Base-by-base conservation (phyloP, 2,797 vertebrate genomes). In the Orientallactaga sibirica region DNA sequence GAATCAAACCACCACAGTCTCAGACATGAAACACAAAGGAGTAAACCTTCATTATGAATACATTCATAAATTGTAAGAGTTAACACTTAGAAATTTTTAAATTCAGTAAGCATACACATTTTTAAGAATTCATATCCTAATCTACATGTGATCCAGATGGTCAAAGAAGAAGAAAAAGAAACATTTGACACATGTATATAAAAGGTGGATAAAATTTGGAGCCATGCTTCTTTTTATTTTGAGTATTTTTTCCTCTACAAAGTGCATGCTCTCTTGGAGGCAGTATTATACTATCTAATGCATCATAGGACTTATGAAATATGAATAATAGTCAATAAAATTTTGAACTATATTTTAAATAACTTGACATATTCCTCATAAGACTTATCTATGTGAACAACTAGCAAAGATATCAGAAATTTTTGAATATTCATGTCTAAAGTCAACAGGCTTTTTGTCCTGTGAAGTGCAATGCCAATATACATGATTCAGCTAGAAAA, bases 401-500 rank as follows among this genome's bases (percentile, higher is more conserved):
- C 33, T 62, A 85, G 78, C 43, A 94, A 86, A 91, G 71, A 83
- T 86, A 48, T 67, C 37, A 94, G 86, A 76, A 94, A 52, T 3
- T 67, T 97, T 77, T 97, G 94, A 93, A 96, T 94, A 93, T 48
- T 96, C 16, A 5, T 94, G 76, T 61, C 84, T 76, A 94, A 87
- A 96, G 95, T 67, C 25, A 95, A 80, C 5, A 89, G 29, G 4
- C 74, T 96, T 97, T 91, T 91, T 43, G 41, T 67, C 66, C 73
- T 90, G 55, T 61, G 76, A 94, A 86, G 52, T 85, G 74, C 0
- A 64, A 19, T 37, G 88, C 7, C 33, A 75, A 11, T 97, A 85
- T 96, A 91, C 77, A 84, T 88, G 90, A 93, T 91, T 96, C 82
- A 95, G 91, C 74, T 85, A 96, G 78, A 33, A 80, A 92, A 79